These are phyloP conservation scores for Nothocercus julius DNA, from an alignment of 2,113 vertebrate species.

Conservation along the genomic window DNA sequence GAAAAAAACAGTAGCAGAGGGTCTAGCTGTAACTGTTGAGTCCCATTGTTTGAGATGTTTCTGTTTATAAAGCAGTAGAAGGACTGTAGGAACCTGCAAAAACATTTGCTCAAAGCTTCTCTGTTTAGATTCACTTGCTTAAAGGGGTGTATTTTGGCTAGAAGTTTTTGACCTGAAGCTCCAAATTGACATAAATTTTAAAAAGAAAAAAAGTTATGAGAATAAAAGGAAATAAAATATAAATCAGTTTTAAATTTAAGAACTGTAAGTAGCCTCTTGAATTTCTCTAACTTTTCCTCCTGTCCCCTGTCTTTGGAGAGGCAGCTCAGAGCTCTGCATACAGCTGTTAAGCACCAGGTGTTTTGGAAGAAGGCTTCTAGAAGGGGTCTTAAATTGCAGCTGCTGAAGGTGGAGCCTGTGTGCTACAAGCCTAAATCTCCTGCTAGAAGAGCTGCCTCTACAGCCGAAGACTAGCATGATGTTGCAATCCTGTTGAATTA, in stretches of 20 bases:
- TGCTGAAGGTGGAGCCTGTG: not conserved
- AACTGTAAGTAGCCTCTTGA: not conserved
- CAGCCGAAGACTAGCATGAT: not conserved
- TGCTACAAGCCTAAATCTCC: not conserved
- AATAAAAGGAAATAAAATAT: not conserved
- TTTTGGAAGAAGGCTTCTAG: not conserved
- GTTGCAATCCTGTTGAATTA: not conserved
- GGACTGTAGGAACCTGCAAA: not conserved
- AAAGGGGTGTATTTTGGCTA: not conserved
- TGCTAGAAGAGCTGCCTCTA: not conserved
- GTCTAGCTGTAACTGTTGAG: not conserved
- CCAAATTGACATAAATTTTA: not conserved
- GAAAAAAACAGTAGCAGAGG: not conserved
- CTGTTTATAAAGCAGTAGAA: constrained; percentile 21
- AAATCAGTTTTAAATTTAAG: not conserved
- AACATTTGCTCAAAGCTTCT: not conserved
- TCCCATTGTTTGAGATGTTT: constrained; percentile 8
- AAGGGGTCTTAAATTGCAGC: not conserved
- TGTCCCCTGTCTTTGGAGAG: not conserved
- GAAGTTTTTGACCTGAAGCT: not conserved
- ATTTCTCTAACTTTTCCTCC: not conserved
- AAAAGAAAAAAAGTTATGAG: not conserved
- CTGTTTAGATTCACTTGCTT: not conserved
- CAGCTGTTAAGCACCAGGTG: not conserved
- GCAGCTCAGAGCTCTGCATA: not conserved